Evolutionary conservation across 2,888 invertebrate species (phyloP), one percentile per base, ranked within the genome.

Genomic region (Tenthredo scrophulariae): DNA sequence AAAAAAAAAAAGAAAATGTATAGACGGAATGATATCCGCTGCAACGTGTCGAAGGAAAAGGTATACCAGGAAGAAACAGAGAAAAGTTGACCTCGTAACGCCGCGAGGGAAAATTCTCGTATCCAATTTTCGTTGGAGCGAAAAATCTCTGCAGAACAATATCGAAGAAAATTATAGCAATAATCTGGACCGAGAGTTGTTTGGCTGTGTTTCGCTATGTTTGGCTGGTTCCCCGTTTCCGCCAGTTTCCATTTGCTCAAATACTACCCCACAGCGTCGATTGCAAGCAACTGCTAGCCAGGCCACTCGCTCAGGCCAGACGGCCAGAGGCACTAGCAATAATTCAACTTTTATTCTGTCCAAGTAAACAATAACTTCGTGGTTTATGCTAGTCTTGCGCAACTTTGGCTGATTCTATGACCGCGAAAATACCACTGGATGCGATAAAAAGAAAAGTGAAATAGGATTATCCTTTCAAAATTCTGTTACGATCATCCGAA

Each of bases 131-230:
- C 67, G 67, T 29, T 67, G 26, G 62, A 26, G 18, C 67, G 67
- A 7, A 67, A 65, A 33, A 67, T 67, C 67, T 18, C 67, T 67
- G 67, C 67, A 33, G 67, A 67, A 67, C 67, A 33, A 67, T 67
- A 67, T 67, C 67, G 67, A 67, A 67, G 33, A 67, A 67, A 67
- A 67, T 67, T 67, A 67, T 67, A 33, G 67, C 67, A 67, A 67
- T 67, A 67, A 67, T 67, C 67, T 67, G 67, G 67, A 18, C 67
- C 33, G 67, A 67, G 67, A 67, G 67, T 67, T 67, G 67, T 67
- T 67, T 67, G 26, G 29, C 67, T 67, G 67, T 62, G 62, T 67
- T 67, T 18, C 29, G 33, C 18, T 67, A 33, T 67, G 46, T 46
- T 65, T 65, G 65, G 65, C 22, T 67, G 33, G 67, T 33, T 67